Percentiles rank a stretch among this genome's conserved stretches.
Evolutionary conservation across 1,140 invertebrate species (phyloP).

Genomic region (Drosophila equinoxialis): DNA sequence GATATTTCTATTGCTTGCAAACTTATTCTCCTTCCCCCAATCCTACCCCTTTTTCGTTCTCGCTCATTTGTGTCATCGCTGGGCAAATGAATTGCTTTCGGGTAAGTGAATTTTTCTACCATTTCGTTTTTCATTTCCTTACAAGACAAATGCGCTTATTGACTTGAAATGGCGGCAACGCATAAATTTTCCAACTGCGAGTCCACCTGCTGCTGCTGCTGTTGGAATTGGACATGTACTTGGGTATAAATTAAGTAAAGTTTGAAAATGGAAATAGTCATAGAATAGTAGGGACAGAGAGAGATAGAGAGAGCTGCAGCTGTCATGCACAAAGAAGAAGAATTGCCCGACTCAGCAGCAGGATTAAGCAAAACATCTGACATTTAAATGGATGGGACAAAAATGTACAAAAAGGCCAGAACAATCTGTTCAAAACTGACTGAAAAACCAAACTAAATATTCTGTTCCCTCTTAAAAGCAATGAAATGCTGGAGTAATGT

Average conservation of each 20-base stretch:
- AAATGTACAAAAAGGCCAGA: background rate
- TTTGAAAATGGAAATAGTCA: conserved; percentile 13
- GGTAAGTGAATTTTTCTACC: conserved; percentile 29
- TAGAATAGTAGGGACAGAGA: background rate
- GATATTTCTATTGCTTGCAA: background rate
- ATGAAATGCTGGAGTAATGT: too few species aligned
- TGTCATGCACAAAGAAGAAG: conserved; percentile 7
- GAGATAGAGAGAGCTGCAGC: background rate
- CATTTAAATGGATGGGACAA: conserved; percentile 16
- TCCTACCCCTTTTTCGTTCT: conserved; percentile 10
- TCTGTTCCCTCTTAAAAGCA: too few species aligned
- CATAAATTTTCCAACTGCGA: conserved; percentile 65
- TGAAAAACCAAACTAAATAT: too few species aligned
- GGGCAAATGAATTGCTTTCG: conserved; percentile 26
- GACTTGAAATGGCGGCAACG: conserved; percentile 67
- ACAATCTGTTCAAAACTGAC: background rate
- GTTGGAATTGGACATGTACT: conserved; percentile 9
- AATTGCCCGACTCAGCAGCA: background rate
- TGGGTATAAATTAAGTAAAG: conserved; percentile 21
- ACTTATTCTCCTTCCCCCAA: background rate
- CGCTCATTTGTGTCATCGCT: conserved; percentile 56
- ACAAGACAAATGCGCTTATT: conserved; percentile 79
- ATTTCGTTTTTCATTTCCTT: background rate
- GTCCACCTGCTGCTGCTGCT: conserved; percentile 16
- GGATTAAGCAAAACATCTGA: conserved; percentile 19